Base-by-base conservation (phyloP, 2,888 invertebrate species). In the Diaperis boleti region DNA sequence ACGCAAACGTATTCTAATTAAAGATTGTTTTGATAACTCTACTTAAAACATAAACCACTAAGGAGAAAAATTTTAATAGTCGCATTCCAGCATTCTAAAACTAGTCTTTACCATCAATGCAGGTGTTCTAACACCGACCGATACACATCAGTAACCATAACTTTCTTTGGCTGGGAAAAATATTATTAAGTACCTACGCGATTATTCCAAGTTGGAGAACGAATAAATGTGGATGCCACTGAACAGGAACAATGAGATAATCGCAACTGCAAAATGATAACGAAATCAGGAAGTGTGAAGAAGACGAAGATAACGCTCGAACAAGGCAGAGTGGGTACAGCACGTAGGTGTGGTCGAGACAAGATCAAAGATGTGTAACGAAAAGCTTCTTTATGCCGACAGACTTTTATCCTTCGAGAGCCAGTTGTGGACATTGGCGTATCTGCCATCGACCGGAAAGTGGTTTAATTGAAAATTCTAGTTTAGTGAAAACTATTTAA, bases 41-140 rank as follows among this genome's bases (percentile, higher is more conserved):
- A n/a, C n/a, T n/a, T n/a, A 26, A 26, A 26, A 26, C 6, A 26
- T 26, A n/a, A 26, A 26, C n/a, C n/a, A 26, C n/a, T 2, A 42
- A 42, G 18, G n/a, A 20, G n/a, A 42, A 39, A 39, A 42, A 42
- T 42, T 42, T 42, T 42, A 42, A 42, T 42, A 20, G 41, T 20
- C 41, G 41, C 10, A 10, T 42, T 10, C 41, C 18, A 8, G 10
- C 20, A 18, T 10, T 18, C 14, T 15, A 18, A 41, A 41, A 17
- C 17, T 14, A 41, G 41, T 17, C 41, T 42, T 17, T 6, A 15
- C 41, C 20, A 42, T 11, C 41, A 42, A 10, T 42, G 41, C 41
- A 42, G 41, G 41, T 42, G 41, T 42, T 20, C 20, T 20, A 18
- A 15, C 15, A 17, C 20, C 20, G 13, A 8, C 14, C 10, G 41